Evolutionary conservation across 2,113 vertebrate genomes (phyloP), one percentile per base, ranked within the genome.

Genomic region (Hippocampus mohnikei): DNA sequence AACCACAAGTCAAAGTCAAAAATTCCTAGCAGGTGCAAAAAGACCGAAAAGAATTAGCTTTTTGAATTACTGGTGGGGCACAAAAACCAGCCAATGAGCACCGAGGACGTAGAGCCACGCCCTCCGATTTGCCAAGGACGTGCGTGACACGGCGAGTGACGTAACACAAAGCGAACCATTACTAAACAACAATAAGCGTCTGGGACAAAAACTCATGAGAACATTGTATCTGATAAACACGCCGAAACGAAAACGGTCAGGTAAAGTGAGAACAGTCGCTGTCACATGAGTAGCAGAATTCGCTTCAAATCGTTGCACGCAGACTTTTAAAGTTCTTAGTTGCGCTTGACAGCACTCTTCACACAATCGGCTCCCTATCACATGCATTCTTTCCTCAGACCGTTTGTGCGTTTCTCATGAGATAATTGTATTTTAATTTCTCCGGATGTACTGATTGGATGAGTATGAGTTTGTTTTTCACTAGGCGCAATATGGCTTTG

Each of bases 401-500:
- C 8, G 21, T 18, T 11, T n/a, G n/a, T 46, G n/a, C 3, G 46
- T 42, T 13, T 44, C 41, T 65, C 2, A 20, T 48, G 46, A 25
- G 25, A 58, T 58, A 2, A 7, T 58, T 58, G 23, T 11, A 5
- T 53, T 53, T 3, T 55, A 8, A 23, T 55, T 23, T 55, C n/a
- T 55, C 25, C 16, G 2, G 29, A 25, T 37, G 60, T 21, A 16
- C 10, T 33, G 2, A 1, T 64, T 20, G 16, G 1, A 33, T 11
- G 0, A 70, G n/a, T n/a, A 15, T 55, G 5, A 40, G 48, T 29
- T 55, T 15, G 7, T 70, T 68, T n/a, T 50, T n/a, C 12, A 23
- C 50, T 3, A 66, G 25, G 23, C 78, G 73, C 16, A 46, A 61
- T 1, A 94, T 93, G 92, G 90, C 91, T 65, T 80, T 93, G 67